Conservation (phyloP, 37 sponge, comb jelly and placozoan genomes). For the Corticium candelabrum region DNA sequence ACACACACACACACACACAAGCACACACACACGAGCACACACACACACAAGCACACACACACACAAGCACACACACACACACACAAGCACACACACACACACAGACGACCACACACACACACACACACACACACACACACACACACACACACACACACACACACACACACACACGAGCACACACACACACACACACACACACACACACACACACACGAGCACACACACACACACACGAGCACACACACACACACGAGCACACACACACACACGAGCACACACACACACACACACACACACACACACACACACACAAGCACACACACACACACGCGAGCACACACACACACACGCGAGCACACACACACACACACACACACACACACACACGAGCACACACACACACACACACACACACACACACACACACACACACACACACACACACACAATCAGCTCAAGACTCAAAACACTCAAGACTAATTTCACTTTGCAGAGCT, state of each 20-base stretch:
- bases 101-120: neutral
- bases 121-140: conserved; percentile 3
- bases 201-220: conserved; percentile 26
- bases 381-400: conserved; percentile 23
- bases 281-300: conserved; percentile 12
- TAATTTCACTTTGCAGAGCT: no score
- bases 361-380: conserved; percentile 34
- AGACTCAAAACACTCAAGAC: neutral
- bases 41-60: no score
- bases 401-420: conserved; percentile 8
- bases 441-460: no score
- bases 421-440: conserved; percentile 3
- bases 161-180: conserved; percentile 8
- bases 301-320: conserved; percentile 18
- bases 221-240: conserved; percentile 30
- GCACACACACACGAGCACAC: no score
- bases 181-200: conserved; percentile 8
- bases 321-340: no score
- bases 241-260: conserved; percentile 12
- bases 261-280: neutral
- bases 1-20: no score
- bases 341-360: no score
- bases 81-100: no score
- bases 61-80: no score
- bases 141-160: conserved; percentile 8